Evolutionary conservation across 1,140 invertebrate genomes (phyloP).

Genomic region (Cydia fagiglandana): DNA sequence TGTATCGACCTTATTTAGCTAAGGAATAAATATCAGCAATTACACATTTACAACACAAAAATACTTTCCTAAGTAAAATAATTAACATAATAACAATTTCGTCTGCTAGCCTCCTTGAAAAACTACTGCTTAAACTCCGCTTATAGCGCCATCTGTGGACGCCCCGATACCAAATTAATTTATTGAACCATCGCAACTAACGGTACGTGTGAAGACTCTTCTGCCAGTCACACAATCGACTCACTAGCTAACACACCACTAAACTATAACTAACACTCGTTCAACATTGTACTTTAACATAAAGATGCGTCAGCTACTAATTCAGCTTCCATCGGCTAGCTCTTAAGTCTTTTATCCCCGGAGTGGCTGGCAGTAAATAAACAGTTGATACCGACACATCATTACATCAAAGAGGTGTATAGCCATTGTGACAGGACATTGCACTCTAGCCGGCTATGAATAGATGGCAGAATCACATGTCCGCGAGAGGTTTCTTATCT

Average conservation of each 20-base stretch:
- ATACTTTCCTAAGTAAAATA: not conserved
- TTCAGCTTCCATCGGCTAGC: not conserved
- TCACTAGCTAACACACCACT: slow-evolving; percentile 26
- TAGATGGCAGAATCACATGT: slow-evolving; percentile 50
- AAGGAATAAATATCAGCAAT: not conserved
- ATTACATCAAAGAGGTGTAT: slow-evolving; percentile 68
- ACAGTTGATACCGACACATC: slow-evolving; percentile 73
- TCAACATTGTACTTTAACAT: not conserved
- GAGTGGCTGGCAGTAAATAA: slow-evolving; percentile 66
- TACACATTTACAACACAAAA: not conserved
- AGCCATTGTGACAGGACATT: slow-evolving; percentile 50
- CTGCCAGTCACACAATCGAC: slow-evolving; percentile 54
- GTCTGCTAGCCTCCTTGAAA: not conserved
- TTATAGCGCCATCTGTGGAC: slow-evolving; percentile 35
- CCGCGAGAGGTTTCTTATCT: slow-evolving; percentile 52
- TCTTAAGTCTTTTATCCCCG: slow-evolving; percentile 44
- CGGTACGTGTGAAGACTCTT: slow-evolving; percentile 68
- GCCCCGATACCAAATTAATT: slow-evolving; percentile 68
- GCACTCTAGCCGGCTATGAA: slow-evolving; percentile 43
- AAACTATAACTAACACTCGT: slow-evolving; percentile 10
- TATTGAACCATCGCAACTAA: slow-evolving; percentile 67
- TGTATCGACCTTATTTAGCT: too few relatives aligned
- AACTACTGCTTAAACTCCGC: not conserved
- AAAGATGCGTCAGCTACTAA: not conserved
- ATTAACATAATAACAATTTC: too few relatives aligned